Percentiles rank a stretch among this genome's conserved stretches.
Conservation (phyloP, 2,113 vertebrate species). For the Scolopax mira region DNA sequence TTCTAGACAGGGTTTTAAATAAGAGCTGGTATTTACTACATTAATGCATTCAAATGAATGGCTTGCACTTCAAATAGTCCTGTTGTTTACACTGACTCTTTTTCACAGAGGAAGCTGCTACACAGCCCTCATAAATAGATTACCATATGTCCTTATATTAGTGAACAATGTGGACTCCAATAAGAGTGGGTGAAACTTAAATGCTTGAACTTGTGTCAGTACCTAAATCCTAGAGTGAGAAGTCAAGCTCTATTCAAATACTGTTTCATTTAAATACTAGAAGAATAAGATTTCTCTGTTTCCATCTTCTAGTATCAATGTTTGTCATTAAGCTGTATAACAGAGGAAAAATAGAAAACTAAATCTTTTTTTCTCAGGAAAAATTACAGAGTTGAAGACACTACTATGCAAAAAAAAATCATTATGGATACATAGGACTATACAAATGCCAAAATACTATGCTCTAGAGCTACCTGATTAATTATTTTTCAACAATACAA, state of each 20-base stretch:
- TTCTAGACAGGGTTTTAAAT: neutral
- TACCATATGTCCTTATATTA: neutral
- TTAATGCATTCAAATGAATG: neutral
- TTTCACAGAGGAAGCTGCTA: neutral
- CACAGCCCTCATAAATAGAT: neutral
- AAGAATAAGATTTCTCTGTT: neutral
- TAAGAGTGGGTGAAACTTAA: neutral
- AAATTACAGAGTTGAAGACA: neutral
- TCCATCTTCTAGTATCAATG: neutral
- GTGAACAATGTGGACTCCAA: neutral
- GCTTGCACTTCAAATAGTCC: neutral
- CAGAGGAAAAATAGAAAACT: neutral
- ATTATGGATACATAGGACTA: too few species aligned
- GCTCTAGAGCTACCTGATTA: rapidly evolving
- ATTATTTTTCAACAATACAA: neutral
- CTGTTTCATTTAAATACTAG: neutral
- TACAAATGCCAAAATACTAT: neutral
- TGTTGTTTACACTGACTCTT: neutral
- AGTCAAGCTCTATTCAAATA: neutral
- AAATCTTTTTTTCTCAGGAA: neutral
- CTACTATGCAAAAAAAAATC: neutral
- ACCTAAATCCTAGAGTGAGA: neutral
- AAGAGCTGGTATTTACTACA: neutral
- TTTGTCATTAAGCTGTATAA: neutral
- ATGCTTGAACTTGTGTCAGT: neutral